phyloP scores from a whole-genome alignment of 2,113 vertebrate genomes.

The Natator depressus region DNA sequence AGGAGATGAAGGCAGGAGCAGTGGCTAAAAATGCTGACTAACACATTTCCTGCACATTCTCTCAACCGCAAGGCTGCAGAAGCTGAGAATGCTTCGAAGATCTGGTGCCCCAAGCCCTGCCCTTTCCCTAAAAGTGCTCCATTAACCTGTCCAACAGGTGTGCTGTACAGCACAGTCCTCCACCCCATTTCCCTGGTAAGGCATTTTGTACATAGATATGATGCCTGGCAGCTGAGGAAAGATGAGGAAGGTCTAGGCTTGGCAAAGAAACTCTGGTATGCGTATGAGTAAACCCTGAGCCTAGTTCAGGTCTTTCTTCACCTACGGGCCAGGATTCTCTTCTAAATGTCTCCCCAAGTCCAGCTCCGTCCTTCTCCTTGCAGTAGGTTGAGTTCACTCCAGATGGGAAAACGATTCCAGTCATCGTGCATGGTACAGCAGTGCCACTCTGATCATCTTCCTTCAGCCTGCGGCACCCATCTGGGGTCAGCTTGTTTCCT shows the following conservation, averaged over 20 bases:
- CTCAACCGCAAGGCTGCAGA: neutral
- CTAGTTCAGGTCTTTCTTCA: neutral
- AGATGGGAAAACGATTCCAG: neutral
- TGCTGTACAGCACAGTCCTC: neutral
- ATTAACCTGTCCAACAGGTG: neutral
- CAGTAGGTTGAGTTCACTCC: neutral
- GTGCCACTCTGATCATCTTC: neutral
- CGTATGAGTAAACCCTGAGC: neutral
- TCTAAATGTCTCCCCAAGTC: neutral
- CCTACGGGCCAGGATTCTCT: neutral
- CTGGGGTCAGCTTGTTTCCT: neutral
- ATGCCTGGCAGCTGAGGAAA: neutral
- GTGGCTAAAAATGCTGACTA: neutral
- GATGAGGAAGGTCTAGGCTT: neutral
- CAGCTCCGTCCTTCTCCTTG: neutral
- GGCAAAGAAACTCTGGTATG: neutral
- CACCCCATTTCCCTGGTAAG: neutral
- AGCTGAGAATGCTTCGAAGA: neutral
- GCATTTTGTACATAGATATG: neutral
- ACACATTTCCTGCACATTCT: neutral
- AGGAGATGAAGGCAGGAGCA: neutral
- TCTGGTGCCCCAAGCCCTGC: fast-evolving
- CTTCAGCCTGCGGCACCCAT: neutral
- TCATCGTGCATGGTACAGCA: neutral
- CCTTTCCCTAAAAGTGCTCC: fast-evolving